A percentile compares a stretch with the other conserved stretches of the same genome.
phyloP scores from a whole-genome alignment of 2,113 vertebrate genomes.

The Theristicus caerulescens region DNA sequence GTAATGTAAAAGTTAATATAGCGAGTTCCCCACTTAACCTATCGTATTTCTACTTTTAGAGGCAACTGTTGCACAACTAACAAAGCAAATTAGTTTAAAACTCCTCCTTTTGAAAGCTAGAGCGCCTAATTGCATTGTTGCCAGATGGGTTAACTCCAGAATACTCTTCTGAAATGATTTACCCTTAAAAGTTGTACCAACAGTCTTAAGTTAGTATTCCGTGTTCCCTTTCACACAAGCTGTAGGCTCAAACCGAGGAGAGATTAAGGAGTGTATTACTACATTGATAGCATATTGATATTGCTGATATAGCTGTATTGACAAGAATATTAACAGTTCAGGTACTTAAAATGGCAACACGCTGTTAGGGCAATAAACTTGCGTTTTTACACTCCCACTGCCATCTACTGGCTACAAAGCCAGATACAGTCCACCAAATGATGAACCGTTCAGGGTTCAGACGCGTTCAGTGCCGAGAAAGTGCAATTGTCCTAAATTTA shows the following conservation, averaged over 20 bases:
- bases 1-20: neutral
- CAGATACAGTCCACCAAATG: neutral
- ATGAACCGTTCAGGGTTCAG: fast-evolving
- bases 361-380: fast-evolving
- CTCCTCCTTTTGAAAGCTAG: neutral
- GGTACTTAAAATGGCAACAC: neutral
- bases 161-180: neutral
- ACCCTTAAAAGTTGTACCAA: neutral
- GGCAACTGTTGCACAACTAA: neutral
- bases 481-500: neutral
- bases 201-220: fast-evolving
- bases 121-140: neutral
- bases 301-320: neutral
- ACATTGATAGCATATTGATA: fast-evolving
- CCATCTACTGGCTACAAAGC: slow-evolving; percentile 66
- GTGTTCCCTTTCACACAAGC: neutral
- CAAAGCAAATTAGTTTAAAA: neutral
- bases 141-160: neutral
- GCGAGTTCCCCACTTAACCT: neutral
- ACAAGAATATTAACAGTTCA: neutral
- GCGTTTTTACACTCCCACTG: slow-evolving; percentile 28
- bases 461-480: too few species aligned
- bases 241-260: neutral
- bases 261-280: too few species aligned
- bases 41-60: neutral